A percentile compares a stretch with the other conserved stretches of the same genome.
Evolutionary conservation across 2,888 invertebrate species (phyloP).

Genomic region (Habrosyne pyritoides): DNA sequence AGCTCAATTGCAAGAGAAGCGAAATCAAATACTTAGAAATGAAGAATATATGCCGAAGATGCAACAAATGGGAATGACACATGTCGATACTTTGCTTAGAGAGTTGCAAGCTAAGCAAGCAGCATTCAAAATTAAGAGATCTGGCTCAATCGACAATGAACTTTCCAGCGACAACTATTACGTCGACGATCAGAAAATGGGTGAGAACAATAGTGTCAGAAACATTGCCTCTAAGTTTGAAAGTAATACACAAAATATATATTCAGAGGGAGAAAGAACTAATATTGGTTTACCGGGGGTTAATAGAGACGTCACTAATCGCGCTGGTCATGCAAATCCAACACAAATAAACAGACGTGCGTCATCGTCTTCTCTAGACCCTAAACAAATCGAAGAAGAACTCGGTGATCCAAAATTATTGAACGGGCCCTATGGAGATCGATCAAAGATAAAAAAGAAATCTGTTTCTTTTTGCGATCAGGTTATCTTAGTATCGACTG

Average conservation of each 20-base stretch:
- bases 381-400: constrained; percentile 73
- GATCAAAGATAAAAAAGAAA: constrained; percentile 91
- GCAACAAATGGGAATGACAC: constrained; percentile 55
- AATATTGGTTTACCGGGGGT: constrained; percentile 73
- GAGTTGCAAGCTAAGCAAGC: constrained; percentile 92
- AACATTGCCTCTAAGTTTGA: constrained; percentile 94
- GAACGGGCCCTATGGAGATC: constrained; percentile 72
- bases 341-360: constrained; percentile 65
- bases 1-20: constrained; percentile 85
- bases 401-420: constrained; percentile 60
- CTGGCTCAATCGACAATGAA: constrained; percentile 67
- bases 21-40: constrained; percentile 84
- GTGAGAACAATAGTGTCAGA: constrained; percentile 83
- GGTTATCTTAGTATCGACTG: constrained; percentile 95
- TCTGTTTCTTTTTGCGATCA: constrained; percentile 98
- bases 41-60: constrained; percentile 60
- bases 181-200: constrained; percentile 26
- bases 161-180: constrained; percentile 41
- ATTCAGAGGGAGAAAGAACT: constrained; percentile 62
- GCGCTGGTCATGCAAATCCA: constrained; percentile 66
- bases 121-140: constrained; percentile 72
- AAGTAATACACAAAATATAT: constrained; percentile 50
- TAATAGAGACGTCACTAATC: constrained; percentile 75
- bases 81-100: constrained; percentile 87
- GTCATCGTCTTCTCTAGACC: constrained; percentile 73